Conservation (phyloP, 1,140 invertebrate genomes). For the Littorina saxatilis region DNA sequence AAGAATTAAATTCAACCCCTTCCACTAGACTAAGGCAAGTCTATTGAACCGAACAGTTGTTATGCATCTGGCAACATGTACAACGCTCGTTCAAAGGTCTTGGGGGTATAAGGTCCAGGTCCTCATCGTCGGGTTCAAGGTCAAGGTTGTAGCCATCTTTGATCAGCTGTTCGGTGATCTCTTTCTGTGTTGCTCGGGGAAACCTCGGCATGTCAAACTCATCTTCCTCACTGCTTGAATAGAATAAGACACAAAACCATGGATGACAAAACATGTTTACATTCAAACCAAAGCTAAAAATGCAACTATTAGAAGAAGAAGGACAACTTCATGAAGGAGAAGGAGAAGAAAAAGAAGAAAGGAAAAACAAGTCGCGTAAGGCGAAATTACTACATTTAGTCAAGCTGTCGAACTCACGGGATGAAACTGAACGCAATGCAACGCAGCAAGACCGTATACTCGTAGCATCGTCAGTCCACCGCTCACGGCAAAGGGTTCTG, state of each 20-base stretch:
- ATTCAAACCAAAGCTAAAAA: not conserved
- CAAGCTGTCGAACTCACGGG: too few relatives aligned
- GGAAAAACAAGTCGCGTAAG: too few relatives aligned
- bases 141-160: conserved; percentile 76
- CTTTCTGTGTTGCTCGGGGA: conserved; percentile 68
- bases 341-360: too few relatives aligned
- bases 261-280: not conserved
- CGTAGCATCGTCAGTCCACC: too few relatives aligned
- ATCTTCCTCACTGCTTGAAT: conserved; percentile 72
- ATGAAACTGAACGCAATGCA: too few relatives aligned
- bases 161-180: conserved; percentile 74
- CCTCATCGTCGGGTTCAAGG: conserved; percentile 80
- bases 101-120: conserved; percentile 77
- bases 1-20: too few relatives aligned
- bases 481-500: too few relatives aligned
- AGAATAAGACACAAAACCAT: too few relatives aligned
- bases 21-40: conserved; percentile 14
- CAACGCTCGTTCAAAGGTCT: conserved; percentile 75
- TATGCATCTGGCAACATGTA: conserved; percentile 71
- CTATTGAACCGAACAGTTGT: conserved; percentile 45
- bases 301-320: too few relatives aligned
- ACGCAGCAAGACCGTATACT: too few relatives aligned
- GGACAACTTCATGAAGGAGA: too few relatives aligned
- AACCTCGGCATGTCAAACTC: conserved; percentile 72
- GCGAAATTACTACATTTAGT: too few relatives aligned